Evolutionary conservation across 2,797 vertebrate species (phyloP), one percentile per base, ranked within the genome.

Genomic region (Coendou prehensilis): DNA sequence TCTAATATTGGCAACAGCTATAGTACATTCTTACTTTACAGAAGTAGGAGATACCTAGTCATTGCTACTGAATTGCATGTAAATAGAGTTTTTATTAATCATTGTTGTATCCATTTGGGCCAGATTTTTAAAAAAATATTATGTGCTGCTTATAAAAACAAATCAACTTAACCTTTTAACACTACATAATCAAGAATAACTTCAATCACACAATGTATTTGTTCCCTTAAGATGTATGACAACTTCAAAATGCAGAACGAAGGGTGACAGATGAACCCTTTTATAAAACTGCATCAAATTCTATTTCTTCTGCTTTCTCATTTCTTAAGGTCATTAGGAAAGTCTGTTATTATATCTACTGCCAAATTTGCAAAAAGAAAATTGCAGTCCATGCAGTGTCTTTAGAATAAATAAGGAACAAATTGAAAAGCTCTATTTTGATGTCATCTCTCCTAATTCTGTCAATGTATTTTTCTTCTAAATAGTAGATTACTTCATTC

Each of bases 371-470:
- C 20, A 41, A 10, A 13, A 75, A 5, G 47, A 22, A 75, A 95
- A 87, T 81, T 83, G 9, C 1, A 79, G 7, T 13, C 81, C 41
- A 81, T 1, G 2, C 30, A 37, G 33, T 63, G 17, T 59, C 57
- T 92, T 94, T 89, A 94, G 56, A 50, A 18, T 33, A 28, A 78
- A 61, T 63, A 80, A 63, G 23, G 41, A 56, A 88, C 41, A 91
- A 88, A 78, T 57, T 81, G 81, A 50, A 83, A 97, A 94, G 83
- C 59, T 63, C 0, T 26, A 52, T 61, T 96, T 94, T 95, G 67
- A 91, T 94, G 75, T 87, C 86, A 84, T 86, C 90, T 83, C 20
- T 96, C 90, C 83, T 93, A 94, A 92, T 96, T 93, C 69, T 85
- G 41, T 63, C n/a, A 22, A 82, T 81, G 33, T 85, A 50, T 67